These are phyloP conservation scores for Callyntrura guangdongensis DNA, from an alignment of 2,888 invertebrate genomes.

Conservation along the genomic window DNA sequence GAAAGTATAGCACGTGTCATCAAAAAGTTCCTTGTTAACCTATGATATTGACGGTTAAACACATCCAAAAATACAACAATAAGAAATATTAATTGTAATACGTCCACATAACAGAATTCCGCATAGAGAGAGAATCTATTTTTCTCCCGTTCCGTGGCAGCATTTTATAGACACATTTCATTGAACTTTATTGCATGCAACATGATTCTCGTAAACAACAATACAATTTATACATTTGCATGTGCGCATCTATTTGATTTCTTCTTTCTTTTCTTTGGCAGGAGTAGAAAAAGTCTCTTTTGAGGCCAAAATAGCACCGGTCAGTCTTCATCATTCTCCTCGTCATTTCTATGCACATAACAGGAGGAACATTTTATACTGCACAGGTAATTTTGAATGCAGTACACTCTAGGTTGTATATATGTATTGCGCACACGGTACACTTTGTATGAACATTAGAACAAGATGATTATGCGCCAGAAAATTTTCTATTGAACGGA, in stretches of 20 bases:
- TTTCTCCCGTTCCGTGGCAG: neutral
- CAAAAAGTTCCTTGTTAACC: slow-evolving; percentile 24
- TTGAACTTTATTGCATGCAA: slow-evolving; percentile 16
- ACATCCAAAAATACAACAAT: slow-evolving; percentile 27
- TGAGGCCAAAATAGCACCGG: slow-evolving; percentile 70
- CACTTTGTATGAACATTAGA: neutral
- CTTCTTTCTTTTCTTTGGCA: slow-evolving; percentile 2
- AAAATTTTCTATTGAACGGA: slow-evolving; percentile 36
- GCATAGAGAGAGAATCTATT: neutral
- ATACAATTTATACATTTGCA: neutral
- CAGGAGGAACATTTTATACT: neutral
- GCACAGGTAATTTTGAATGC: neutral
- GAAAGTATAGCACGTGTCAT: slow-evolving; percentile 20
- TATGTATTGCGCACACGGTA: no score
- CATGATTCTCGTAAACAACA: neutral
- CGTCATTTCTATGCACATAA: no score
- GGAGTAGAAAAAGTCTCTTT: slow-evolving; percentile 59
- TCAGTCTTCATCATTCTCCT: slow-evolving; percentile 53
- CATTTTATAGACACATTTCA: neutral
- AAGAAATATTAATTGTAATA: neutral
- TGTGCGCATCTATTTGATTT: neutral
- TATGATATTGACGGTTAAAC: neutral
- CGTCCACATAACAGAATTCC: neutral
- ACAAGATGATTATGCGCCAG: neutral
- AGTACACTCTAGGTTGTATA: neutral